Evolutionary conservation across 2,888 invertebrate species (phyloP).

Genomic region (Poecilobothrus nobilitatus): DNA sequence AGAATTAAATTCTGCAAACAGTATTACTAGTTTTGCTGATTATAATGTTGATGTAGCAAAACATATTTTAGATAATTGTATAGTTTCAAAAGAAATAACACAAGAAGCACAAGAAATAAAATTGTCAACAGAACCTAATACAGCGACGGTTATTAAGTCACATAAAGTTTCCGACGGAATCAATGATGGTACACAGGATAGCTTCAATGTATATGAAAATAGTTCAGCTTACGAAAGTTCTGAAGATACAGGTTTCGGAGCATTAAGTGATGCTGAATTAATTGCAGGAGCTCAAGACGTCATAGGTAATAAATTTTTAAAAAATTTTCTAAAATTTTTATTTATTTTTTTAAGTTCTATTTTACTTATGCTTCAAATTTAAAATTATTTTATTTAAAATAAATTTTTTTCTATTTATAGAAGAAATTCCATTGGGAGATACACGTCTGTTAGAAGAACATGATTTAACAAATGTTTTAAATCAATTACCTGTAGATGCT

Average conservation of each 20-base stretch:
- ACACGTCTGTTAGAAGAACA: slow-evolving; percentile 59
- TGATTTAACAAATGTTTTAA: slow-evolving; percentile 69
- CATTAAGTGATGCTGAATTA: slow-evolving; percentile 53
- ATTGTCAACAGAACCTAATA: slow-evolving; percentile 7
- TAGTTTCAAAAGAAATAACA: slow-evolving; percentile 17
- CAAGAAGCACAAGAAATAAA: slow-evolving; percentile 12
- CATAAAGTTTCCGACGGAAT: slow-evolving; percentile 27
- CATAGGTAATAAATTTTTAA: slow-evolving; percentile 32
- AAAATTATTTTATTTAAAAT: background rate
- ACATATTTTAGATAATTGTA: slow-evolving; percentile 19
- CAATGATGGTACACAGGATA: slow-evolving; percentile 34
- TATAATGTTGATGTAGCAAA: background rate
- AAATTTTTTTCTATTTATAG: slow-evolving; percentile 31
- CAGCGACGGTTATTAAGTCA: background rate
- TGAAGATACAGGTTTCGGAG: slow-evolving; percentile 53
- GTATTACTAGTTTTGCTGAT: slow-evolving; percentile 24
- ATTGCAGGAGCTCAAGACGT: slow-evolving; percentile 46
- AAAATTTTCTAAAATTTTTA: background rate
- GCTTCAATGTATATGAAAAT: slow-evolving; percentile 49
- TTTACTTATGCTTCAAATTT: background rate
- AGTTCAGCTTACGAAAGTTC: slow-evolving; percentile 57
- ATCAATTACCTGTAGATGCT: slow-evolving; percentile 70
- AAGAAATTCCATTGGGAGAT: slow-evolving; percentile 48
- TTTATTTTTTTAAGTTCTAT: slow-evolving; percentile 15
- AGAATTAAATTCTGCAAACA: slow-evolving; percentile 2